Evolutionary conservation across 2,113 vertebrate species (phyloP).

Genomic region (Phaetusa simplex): DNA sequence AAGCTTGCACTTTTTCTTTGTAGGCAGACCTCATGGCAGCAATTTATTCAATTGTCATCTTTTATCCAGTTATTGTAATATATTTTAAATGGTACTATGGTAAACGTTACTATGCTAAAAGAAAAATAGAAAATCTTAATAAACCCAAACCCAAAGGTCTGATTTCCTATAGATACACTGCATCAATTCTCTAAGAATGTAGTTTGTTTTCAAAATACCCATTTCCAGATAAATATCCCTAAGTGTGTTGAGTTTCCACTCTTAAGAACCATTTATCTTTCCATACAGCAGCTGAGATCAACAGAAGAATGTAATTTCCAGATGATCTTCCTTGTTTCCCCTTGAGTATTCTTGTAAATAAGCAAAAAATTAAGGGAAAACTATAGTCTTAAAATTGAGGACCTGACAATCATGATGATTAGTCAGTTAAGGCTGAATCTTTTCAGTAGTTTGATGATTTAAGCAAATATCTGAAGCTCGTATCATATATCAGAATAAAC

Average conservation of each 20-base stretch:
- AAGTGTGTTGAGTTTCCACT: background rate
- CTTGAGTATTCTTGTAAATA: background rate
- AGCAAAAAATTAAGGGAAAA: background rate
- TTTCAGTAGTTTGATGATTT: background rate
- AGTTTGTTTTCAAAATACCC: background rate
- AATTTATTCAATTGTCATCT: background rate
- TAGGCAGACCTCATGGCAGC: background rate
- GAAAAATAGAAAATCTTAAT: background rate
- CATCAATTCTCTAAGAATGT: background rate
- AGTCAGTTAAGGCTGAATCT: background rate
- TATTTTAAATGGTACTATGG: background rate
- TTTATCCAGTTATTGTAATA: background rate
- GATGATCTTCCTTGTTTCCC: background rate
- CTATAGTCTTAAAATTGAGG: background rate
- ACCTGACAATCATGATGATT: background rate
- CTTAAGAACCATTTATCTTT: background rate
- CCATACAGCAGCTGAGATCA: background rate
- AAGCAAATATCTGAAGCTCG: background rate
- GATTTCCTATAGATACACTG: background rate
- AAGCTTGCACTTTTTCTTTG: background rate
- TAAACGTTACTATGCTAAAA: background rate
- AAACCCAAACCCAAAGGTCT: background rate
- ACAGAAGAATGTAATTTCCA: background rate
- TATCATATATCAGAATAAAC: background rate
- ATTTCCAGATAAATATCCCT: background rate